A percentile compares a stretch with the other conserved stretches of the same genome.
Evolutionary conservation across 2,797 vertebrate species (phyloP).

Genomic region (Oreochromis grahami): DNA sequence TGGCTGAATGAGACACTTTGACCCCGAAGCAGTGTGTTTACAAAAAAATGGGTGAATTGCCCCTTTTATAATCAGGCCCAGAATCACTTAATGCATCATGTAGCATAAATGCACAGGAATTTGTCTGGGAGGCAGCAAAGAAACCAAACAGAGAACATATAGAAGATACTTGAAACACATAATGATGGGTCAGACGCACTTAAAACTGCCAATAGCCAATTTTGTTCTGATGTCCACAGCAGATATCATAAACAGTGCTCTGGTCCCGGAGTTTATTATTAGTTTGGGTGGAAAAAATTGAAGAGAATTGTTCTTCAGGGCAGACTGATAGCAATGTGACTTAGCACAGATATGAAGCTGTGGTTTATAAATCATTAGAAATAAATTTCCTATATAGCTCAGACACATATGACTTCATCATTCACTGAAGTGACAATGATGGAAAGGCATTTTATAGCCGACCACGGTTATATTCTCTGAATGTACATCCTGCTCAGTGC

Average conservation of each 20-base stretch:
- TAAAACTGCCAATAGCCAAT: neutral
- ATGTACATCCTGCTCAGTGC: neutral
- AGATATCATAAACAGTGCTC: neutral
- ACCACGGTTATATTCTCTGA: conserved; percentile 2
- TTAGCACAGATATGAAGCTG: conserved; percentile 32
- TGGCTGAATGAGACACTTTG: conserved; percentile 47
- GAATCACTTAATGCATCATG: conserved; percentile 50
- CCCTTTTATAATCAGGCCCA: conserved; percentile 43
- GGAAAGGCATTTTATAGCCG: conserved; percentile 41
- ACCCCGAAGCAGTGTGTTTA: conserved; percentile 43
- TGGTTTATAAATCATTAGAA: conserved; percentile 54
- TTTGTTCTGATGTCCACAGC: neutral
- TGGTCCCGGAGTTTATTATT: neutral
- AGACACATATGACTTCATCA: conserved; percentile 44
- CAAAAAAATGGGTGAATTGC: conserved; percentile 35
- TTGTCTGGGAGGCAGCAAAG: conserved; percentile 18
- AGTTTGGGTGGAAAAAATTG: neutral
- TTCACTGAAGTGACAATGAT: conserved; percentile 48
- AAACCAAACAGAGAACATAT: neutral
- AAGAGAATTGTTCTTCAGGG: neutral
- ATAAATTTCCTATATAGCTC: conserved; percentile 37
- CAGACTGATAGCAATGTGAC: conserved; percentile 3
- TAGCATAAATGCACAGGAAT: conserved; percentile 49
- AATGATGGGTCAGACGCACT: neutral
- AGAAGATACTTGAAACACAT: conserved; percentile 6